Conservation (phyloP, 1,140 invertebrate species). For the Sinella curviseta region DNA sequence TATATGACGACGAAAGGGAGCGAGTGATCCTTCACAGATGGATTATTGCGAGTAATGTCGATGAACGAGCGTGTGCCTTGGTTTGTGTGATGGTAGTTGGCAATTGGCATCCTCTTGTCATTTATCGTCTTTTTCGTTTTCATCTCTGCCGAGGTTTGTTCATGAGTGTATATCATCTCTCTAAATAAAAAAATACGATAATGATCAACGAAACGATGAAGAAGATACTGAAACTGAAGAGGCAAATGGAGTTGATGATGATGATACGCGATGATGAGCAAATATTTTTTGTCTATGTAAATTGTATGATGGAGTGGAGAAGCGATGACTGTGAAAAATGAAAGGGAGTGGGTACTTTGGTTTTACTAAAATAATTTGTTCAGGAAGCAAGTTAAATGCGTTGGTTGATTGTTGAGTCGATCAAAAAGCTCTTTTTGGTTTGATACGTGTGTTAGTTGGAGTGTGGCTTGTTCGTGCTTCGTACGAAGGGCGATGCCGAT, state of each 20-base stretch:
- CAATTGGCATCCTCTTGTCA: not conserved
- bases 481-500: not conserved
- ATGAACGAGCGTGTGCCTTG: not conserved
- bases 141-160: not conserved
- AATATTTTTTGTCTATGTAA: not conserved
- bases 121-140: not conserved
- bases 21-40: conserved; percentile 15
- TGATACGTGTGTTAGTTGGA: too few relatives aligned
- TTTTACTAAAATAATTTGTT: not conserved
- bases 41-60: not conserved
- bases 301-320: not conserved
- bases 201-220: not conserved
- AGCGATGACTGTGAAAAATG: conserved; percentile 10
- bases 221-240: not conserved
- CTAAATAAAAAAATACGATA: not conserved
- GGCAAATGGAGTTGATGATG: not conserved
- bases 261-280: conserved; percentile 4
- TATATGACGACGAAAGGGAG: not conserved
- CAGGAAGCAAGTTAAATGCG: conserved; percentile 3
- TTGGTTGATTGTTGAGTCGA: not conserved
- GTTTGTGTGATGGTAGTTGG: not conserved
- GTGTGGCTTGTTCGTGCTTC: too few relatives aligned
- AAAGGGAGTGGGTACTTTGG: conserved; percentile 19
- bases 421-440: not conserved
- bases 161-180: not conserved